Evolutionary conservation across 2,888 invertebrate species (phyloP).

Genomic region (Rosalia funebris): DNA sequence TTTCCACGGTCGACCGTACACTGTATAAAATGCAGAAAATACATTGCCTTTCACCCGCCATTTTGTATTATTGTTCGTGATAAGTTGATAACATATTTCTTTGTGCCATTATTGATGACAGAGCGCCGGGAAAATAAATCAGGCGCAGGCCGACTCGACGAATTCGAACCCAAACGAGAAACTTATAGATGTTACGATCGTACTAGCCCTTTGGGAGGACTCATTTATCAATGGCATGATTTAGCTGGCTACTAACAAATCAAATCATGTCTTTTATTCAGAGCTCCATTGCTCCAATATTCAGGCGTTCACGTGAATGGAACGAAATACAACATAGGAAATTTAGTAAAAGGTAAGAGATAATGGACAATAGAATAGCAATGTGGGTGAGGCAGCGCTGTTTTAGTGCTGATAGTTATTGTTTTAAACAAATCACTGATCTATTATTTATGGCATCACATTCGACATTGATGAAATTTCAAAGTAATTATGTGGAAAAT

Average conservation of each 20-base stretch:
- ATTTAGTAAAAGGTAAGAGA: too few relatives aligned
- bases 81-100: constrained; percentile 47
- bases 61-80: constrained; percentile 36
- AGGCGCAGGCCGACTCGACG: constrained; percentile 19
- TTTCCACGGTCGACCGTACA: constrained; percentile 5
- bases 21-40: constrained; percentile 7
- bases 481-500: too few relatives aligned
- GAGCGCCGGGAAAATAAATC: constrained; percentile 38
- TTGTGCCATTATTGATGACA: constrained; percentile 39
- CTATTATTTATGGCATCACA: too few relatives aligned
- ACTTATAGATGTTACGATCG: constrained; percentile 10
- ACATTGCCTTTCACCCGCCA: constrained; percentile 15
- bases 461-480: too few relatives aligned
- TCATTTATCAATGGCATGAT: constrained; percentile 11
- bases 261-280: constrained; percentile 8
- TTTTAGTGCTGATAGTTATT: too few relatives aligned
- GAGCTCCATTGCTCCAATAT: too few relatives aligned
- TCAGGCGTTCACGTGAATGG: too few relatives aligned
- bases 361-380: too few relatives aligned
- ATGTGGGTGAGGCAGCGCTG: too few relatives aligned
- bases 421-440: too few relatives aligned
- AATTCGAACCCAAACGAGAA: constrained; percentile 12
- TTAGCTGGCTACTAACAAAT: constrained; percentile 16
- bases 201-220: neutral
- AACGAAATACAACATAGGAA: too few relatives aligned